Base-by-base conservation (phyloP, 1,140 invertebrate species). In the Pseudomyrmex cubaensis region DNA sequence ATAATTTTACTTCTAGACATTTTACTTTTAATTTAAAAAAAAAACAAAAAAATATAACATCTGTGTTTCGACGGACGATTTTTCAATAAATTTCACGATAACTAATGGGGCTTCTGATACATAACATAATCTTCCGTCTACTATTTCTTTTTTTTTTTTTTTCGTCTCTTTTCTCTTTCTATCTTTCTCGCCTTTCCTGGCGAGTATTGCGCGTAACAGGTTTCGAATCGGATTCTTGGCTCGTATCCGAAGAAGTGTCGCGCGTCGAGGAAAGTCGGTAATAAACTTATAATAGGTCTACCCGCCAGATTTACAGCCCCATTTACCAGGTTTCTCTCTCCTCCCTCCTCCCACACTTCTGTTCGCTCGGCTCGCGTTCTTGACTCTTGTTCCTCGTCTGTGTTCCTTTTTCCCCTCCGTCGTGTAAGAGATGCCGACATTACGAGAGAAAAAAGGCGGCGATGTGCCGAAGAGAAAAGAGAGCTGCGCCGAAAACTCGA, bases 231-330 rank as follows among this genome's bases (percentile, higher is more conserved):
- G 85, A 80, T 66, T 87, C 69, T 61, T 59, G 82, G 77, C 69
- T 87, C 62, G 56, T 78, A 52, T 57, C 67, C 86, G 82, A 84
- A 84, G 82, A 87, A 87, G 86, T 87, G 86, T 87, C 86, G 85
- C 86, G 86, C 85, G 86, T 76, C 82, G 77, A 73, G 88, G 76
- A 88, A 88, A 86, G 85, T 73, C 84, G 77, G 90, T 91, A 90
- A 91, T 91, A 91, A 91, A 91, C 89, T 90, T 90, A 90, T 91
- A 91, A 91, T 91, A 85, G 88, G 76, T 84, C 85, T 89, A 77
- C 62, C 85, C 69, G 83, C 83, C 69, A 85, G 85, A 91, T 91
- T 91, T 91, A 91, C 90, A 87, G 90, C 73, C 84, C 70, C 84
- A 86, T 91, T 89, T 89, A 86, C 86, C 82, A 82, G 61, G 84